Evolutionary conservation across 2,888 invertebrate genomes (phyloP).

Genomic region (Lasioglossum morio): DNA sequence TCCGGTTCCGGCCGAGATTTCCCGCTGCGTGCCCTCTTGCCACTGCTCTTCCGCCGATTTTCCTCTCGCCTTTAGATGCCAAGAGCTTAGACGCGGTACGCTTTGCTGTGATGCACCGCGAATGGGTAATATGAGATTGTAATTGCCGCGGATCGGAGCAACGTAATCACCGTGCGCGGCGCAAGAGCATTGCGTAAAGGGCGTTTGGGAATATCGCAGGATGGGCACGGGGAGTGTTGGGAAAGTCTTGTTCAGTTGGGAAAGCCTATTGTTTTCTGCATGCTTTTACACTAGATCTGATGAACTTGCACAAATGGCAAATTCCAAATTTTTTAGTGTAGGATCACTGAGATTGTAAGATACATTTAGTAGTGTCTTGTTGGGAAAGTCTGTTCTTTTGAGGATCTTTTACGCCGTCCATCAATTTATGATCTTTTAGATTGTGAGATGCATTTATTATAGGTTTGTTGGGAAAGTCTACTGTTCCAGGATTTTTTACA

Average conservation of each 20-base stretch:
- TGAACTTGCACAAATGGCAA: neutral
- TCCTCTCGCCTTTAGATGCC: conserved; percentile 18
- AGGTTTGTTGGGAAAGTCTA: neutral
- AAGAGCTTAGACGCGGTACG: neutral
- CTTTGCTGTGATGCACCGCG: neutral
- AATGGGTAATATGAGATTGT: conserved; percentile 11
- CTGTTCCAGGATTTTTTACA: neutral
- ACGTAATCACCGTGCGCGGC: neutral
- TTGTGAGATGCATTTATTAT: no score
- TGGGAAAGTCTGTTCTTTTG: neutral
- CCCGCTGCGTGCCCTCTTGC: conserved; percentile 33
- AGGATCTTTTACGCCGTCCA: no score
- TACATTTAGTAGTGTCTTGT: neutral
- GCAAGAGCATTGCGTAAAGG: neutral
- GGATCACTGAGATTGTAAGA: neutral
- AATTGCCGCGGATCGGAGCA: conserved; percentile 7
- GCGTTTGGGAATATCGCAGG: neutral
- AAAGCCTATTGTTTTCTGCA: neutral
- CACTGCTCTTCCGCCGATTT: conserved; percentile 32
- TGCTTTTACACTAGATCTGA: neutral
- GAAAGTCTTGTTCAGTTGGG: neutral
- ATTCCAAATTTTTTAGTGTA: neutral
- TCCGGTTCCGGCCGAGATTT: conserved; percentile 61
- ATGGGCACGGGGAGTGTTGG: neutral
- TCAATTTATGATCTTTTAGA: no score